Base-by-base conservation (phyloP, 2,888 invertebrate genomes). In the Rhopalosiphum nymphaeae region DNA sequence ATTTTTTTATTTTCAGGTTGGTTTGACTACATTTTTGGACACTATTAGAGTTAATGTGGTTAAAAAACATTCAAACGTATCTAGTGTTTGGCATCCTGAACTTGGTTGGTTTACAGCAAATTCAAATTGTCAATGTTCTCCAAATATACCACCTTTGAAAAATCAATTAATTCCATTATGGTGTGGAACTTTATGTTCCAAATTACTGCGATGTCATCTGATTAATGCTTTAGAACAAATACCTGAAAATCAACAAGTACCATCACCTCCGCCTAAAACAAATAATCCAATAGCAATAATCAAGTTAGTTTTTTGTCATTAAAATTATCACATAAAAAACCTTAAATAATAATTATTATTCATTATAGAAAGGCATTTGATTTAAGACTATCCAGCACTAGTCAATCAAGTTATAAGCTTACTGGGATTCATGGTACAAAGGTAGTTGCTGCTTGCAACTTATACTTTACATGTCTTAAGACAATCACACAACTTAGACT, bases 51-150 rank as follows among this genome's bases (percentile, higher is more conserved):
- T 98, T 95, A 98, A 98, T 95, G 98, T 99, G n/a, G 98, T 98
- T 16, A 98, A 97, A 95, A 99, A 99, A 96, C 97, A 97, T 95
- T 94, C 92, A 67, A 98, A 98, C 2, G 98, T 98, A 95, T 97
- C 99, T 91, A 98, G 98, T 91, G 98, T 99, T 96, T 99, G 99
- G 99, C 99, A 99, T 96, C 99, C 99, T 10, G 97, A 99, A 49
- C 97, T 99, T 26, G 99, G 99, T 84, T 99, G 99, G 99, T 99
- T 99, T 96, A 97, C 97, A 0, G 94, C 95, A 44, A 98, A 98
- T 95, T 97, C 97, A 53, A 94, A 94, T 29, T 94, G 94, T 57
- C 86, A 61, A 44, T 94, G 94, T 91, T 94, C 94, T 91, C 94
- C 94, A 44, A 94, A 94, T 42, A 91, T 98, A 96, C 97, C 97